Evolutionary conservation across 2,888 invertebrate species (phyloP).

Genomic region (Autographa pulchrina): DNA sequence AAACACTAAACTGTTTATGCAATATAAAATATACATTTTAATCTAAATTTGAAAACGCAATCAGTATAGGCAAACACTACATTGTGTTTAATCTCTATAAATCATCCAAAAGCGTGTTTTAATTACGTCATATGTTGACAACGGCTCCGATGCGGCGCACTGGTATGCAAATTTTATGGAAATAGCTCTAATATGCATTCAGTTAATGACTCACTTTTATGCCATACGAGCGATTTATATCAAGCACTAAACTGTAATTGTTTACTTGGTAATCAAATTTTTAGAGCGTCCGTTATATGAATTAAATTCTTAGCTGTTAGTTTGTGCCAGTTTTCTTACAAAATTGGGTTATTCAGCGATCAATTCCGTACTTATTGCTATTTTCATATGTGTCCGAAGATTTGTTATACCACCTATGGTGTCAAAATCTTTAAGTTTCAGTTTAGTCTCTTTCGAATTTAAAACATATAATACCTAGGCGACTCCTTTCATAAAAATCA

Average conservation of each 20-base stretch:
- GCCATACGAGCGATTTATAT: slow-evolving; percentile 43
- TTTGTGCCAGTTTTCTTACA: neutral
- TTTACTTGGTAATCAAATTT: slow-evolving; percentile 21
- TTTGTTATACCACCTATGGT: no score
- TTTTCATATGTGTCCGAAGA: no score
- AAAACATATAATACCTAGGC: no score
- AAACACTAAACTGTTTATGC: slow-evolving; percentile 19
- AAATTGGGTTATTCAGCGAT: neutral
- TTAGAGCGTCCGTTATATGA: neutral
- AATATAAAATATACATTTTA: slow-evolving; percentile 14
- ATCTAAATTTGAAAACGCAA: slow-evolving; percentile 32
- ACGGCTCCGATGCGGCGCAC: slow-evolving; percentile 44
- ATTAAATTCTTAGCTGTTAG: neutral
- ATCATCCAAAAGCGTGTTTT: slow-evolving; percentile 64
- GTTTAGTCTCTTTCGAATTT: no score
- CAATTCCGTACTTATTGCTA: neutral
- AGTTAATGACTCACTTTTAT: slow-evolving; percentile 62
- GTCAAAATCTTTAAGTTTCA: no score
- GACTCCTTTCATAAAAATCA: neutral
- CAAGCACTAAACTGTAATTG: slow-evolving; percentile 38
- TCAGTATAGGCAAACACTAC: slow-evolving; percentile 44
- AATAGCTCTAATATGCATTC: slow-evolving; percentile 67
- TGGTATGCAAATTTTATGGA: slow-evolving; percentile 74
- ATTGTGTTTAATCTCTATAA: slow-evolving; percentile 58
- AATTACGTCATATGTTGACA: slow-evolving; percentile 66